Conservation (phyloP, 2,888 invertebrate species). For the Philereme transversata region DNA sequence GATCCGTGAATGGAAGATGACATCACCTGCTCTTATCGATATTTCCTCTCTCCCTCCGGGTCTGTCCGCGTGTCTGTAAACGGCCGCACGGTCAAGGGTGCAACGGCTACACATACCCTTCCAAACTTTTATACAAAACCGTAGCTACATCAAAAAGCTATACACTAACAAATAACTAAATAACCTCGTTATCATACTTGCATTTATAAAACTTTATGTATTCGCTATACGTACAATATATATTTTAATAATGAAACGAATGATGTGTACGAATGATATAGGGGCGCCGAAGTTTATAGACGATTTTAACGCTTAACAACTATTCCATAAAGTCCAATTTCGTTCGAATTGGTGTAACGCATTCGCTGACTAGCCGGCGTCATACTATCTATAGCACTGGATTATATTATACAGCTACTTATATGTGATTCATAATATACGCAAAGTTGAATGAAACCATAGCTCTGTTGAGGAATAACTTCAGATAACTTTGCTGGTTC, state of each 20-base stretch:
- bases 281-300: constrained; percentile 46
- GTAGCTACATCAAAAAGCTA: constrained; percentile 72
- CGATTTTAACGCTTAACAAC: constrained; percentile 38
- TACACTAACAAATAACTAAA: constrained; percentile 71
- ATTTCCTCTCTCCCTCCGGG: constrained; percentile 5
- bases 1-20: constrained; percentile 20
- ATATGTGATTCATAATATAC: constrained; percentile 4
- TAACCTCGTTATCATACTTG: constrained; percentile 55
- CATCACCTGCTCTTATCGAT: constrained; percentile 8
- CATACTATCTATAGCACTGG: constrained; percentile 44
- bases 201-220: constrained; percentile 53
- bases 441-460: constrained; percentile 24
- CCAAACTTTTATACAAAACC: constrained; percentile 56
- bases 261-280: constrained; percentile 79
- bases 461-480: constrained; percentile 9
- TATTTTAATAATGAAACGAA: constrained; percentile 65
- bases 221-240: constrained; percentile 45
- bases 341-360: constrained; percentile 38
- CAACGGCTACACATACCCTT: constrained; percentile 42
- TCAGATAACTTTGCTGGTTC: constrained; percentile 23
- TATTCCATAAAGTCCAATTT: constrained; percentile 35
- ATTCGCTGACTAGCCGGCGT: constrained; percentile 50
- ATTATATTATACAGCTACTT: constrained; percentile 30
- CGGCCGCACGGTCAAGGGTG: constrained; percentile 44
- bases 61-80: constrained; percentile 23